Conservation (phyloP, 1,140 invertebrate species). For the Conus betulinus region DNA sequence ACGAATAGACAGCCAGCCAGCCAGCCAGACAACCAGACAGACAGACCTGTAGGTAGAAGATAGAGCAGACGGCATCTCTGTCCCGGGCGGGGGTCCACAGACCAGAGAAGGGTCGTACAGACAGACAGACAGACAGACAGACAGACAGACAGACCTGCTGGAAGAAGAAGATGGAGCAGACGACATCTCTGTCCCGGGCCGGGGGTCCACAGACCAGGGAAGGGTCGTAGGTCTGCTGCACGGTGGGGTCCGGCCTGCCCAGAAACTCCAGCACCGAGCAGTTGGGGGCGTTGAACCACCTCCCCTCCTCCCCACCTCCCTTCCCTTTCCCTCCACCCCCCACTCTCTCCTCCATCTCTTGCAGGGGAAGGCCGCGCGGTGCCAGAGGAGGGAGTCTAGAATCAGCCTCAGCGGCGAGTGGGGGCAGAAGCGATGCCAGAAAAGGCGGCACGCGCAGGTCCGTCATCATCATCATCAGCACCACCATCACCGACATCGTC, state of each 20-base stretch:
- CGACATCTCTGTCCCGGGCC: conserved; percentile 28
- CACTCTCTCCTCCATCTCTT: background rate
- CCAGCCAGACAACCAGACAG: no score
- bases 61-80: no score
- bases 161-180: conserved; percentile 35
- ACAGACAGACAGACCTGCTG: conserved; percentile 11
- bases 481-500: background rate
- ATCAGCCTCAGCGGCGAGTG: background rate
- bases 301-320: background rate
- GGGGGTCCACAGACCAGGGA: conserved; percentile 34
- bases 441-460: background rate
- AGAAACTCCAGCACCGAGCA: conserved; percentile 33
- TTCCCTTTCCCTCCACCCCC: background rate
- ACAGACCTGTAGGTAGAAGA: no score
- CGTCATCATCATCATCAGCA: background rate
- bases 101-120: background rate
- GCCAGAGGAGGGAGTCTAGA: background rate
- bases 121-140: conserved; percentile 2
- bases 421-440: background rate
- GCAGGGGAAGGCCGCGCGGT: background rate
- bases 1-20: no score
- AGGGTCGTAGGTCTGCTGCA: conserved; percentile 11
- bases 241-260: conserved; percentile 23
- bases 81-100: background rate
- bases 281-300: conserved; percentile 16